phyloP scores from a whole-genome alignment of 2,888 invertebrate genomes.

The Rotaria sp. region DNA sequence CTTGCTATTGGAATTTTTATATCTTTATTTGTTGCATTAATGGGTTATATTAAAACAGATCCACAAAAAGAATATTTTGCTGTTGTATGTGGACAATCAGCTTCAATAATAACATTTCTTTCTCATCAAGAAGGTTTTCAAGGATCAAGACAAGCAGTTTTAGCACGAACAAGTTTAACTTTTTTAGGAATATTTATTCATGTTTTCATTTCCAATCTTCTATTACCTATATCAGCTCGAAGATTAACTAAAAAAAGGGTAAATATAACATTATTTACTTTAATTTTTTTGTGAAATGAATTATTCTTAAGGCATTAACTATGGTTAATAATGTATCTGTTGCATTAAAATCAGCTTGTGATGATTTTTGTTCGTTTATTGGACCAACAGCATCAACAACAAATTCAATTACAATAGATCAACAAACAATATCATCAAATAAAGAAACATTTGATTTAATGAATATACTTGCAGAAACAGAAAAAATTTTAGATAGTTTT shows the following conservation, averaged over 20 bases:
- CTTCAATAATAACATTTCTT: neutral
- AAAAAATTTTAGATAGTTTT: neutral
- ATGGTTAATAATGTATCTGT: neutral
- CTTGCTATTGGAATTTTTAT: neutral
- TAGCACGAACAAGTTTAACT: conserved; percentile 22
- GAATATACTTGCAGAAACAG: neutral
- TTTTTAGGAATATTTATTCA: conserved; percentile 25
- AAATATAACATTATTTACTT: neutral
- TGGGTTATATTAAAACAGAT: neutral
- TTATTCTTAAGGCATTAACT: neutral
- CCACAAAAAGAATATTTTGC: conserved; percentile 1
- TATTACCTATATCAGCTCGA: neutral
- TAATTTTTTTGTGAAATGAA: neutral
- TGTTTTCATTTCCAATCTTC: neutral
- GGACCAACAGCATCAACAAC: neutral
- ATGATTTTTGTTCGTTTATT: conserved; percentile 22
- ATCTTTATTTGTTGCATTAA: neutral
- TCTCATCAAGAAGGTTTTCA: neutral
- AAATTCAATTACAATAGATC: neutral
- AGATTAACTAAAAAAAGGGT: neutral
- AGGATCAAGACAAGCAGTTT: neutral
- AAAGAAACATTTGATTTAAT: neutral
- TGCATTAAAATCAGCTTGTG: neutral
- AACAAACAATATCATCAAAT: neutral
- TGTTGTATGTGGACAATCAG: neutral